Conservation (phyloP, 2,113 vertebrate genomes). For the Stigmatopora argus region DNA sequence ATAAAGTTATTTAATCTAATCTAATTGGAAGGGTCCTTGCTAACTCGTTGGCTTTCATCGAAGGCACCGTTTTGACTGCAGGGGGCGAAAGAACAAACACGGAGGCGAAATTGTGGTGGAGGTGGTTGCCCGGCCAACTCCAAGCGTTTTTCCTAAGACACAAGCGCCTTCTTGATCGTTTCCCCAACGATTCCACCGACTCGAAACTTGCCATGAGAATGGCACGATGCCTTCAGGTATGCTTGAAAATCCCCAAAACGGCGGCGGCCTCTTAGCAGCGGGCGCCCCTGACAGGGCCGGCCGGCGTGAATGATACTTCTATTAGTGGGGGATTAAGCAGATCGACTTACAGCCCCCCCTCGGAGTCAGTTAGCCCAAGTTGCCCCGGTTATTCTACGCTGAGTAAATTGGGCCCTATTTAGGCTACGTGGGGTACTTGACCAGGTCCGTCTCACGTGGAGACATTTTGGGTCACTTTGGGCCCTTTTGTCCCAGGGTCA, state of each 20-base stretch:
- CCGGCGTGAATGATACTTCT: constrained; percentile 69
- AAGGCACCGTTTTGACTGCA: too few relatives aligned
- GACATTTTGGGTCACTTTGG: constrained; percentile 37
- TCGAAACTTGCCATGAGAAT: background rate
- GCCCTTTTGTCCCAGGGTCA: constrained; percentile 32
- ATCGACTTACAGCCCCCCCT: constrained; percentile 71
- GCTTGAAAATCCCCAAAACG: background rate
- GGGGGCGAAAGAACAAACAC: too few relatives aligned
- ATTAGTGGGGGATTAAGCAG: constrained; percentile 69
- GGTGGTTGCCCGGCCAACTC: too few relatives aligned
- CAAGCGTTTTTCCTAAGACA: too few relatives aligned
- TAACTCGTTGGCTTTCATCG: too few relatives aligned
- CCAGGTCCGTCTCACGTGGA: constrained; percentile 55
- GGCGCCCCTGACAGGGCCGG: constrained; percentile 42
- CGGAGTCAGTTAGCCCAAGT: constrained; percentile 69
- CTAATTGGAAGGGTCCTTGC: too few relatives aligned
- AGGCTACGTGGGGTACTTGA: constrained; percentile 54
- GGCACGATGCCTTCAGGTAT: background rate
- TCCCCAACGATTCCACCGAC: too few relatives aligned
- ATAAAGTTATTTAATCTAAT: too few relatives aligned
- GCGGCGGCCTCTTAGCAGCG: constrained; percentile 1
- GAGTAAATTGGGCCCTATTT: constrained; percentile 65
- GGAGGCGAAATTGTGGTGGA: too few relatives aligned
- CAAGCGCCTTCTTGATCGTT: too few relatives aligned
- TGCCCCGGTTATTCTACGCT: constrained; percentile 63